Evolutionary conservation across 2,888 invertebrate genomes (phyloP).

Genomic region (Hypena proboscidalis): DNA sequence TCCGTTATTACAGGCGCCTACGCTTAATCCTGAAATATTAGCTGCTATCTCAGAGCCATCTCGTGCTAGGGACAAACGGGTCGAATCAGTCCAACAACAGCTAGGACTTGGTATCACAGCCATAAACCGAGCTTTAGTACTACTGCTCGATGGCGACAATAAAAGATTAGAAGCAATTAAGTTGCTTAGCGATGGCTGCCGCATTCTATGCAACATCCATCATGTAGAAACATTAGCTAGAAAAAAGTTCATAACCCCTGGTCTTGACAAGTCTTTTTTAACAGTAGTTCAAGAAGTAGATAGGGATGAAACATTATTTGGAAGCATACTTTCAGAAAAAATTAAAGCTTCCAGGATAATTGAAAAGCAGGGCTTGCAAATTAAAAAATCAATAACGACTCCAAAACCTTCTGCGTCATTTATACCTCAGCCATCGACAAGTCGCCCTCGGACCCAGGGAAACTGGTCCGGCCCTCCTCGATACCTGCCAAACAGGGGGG

Average conservation of each 20-base stretch:
- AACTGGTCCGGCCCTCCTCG: too few species aligned
- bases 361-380: conserved; percentile 4
- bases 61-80: conserved; percentile 18
- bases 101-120: conserved; percentile 20
- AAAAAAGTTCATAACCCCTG: conserved; percentile 4
- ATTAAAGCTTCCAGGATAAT: neutral
- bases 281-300: conserved; percentile 13
- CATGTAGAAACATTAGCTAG: conserved; percentile 4
- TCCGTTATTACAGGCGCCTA: conserved; percentile 27
- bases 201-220: too few species aligned
- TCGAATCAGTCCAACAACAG: too few species aligned
- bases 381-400: too few species aligned
- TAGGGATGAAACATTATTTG: conserved; percentile 26
- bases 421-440: neutral
- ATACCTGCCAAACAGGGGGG: conserved; percentile 21
- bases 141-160: conserved; percentile 13
- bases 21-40: conserved; percentile 24
- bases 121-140: conserved; percentile 16
- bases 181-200: conserved; percentile 4
- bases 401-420: too few species aligned
- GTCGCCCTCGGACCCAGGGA: conserved; percentile 19
- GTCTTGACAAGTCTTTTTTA: conserved; percentile 17
- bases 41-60: conserved; percentile 18
- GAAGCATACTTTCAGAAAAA: conserved; percentile 6
- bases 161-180: conserved; percentile 19